Evolutionary conservation across 2,888 invertebrate species (phyloP), one percentile per base, ranked within the genome.

Genomic region (Athrips mouffetella): DNA sequence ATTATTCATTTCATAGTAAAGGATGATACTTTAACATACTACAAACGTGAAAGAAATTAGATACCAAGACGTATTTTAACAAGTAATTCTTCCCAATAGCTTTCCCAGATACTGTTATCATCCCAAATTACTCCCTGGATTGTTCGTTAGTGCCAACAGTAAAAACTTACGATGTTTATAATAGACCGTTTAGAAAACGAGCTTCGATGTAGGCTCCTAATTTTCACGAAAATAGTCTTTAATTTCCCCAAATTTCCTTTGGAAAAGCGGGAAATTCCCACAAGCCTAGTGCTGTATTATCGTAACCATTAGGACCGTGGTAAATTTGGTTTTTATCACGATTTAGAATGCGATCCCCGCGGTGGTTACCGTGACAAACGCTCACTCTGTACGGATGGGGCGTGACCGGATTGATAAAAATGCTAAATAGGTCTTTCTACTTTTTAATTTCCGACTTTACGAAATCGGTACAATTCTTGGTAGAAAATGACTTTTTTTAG

Each of bases 241-340:
- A 18, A 37, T 20, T 37, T 16, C 11, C 20, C 4, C 2, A 18
- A 37, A 21, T 37, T 20, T 20, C 21, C 37, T 37, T 37, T 4
- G 37, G n/a, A n/a, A 20, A 37, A 20, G 8, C 20, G 37, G 10
- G 21, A 8, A 37, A 37, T 11, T 35, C 37, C 18, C 37, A 37
- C 37, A 21, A 18, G 37, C 37, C 37, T 37, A 37, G 21, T 37
- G 20, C 20, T 37, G 11, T 37, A 11, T 5, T 21, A 11, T n/a
- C 42, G 30, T 42, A 37, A 30, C 44, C 39, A 45, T 76, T 75
- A 74, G 70, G 73, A 60, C 61, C 62, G 68, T 69, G 68, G 70
- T 82, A 82, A 82, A 82, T 83, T 77, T 71, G 58, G 68, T 68
- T 75, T 80, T 76, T 82, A 82, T 83, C 80, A 73, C 72, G 77